Evolutionary conservation across 2,888 invertebrate genomes (phyloP), one percentile per base, ranked within the genome.

Genomic region (Sinhomidia bicolor): DNA sequence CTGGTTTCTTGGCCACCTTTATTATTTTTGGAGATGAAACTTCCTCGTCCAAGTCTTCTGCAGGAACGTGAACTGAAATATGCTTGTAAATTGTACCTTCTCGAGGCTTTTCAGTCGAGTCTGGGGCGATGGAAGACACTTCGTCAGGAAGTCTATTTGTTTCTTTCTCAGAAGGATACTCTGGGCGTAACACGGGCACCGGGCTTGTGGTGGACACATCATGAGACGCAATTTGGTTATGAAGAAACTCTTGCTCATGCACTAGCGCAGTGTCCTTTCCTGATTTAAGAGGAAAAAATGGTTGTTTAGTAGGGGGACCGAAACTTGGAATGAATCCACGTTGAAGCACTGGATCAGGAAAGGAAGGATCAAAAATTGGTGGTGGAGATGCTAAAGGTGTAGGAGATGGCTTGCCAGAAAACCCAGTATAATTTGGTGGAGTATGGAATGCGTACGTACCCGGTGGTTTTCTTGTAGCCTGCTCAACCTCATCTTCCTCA

Each of bases 41-140:
- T 9, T 88, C 85, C 3, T 85, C 85, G 0, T 89, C 85, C 12
- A 89, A 68, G n/a, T 89, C 85, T 62, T 85, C 84, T 4, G 74
- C 47, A 3, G 85, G 74, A 14, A 84, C 85, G 26, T 90, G 90
- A 6, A 90, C 88, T 14, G 84, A 89, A n/a, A 97, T 97, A 93
- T 97, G 97, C 93, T 97, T 97, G 94, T 97, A 97, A 79, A 97
- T 51, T 20, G 60, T 85, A 1, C 82, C 83, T 57, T 84, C 57
- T 68, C 20, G 12, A n/a, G 80, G 71, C 29, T 51, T 65, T 7
- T 44, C 80, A 5, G 14, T 23, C 23, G 60, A 29, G 7, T 65
- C 65, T 62, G 57, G 44, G n/a, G 57, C 23, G 44, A 14, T n/a
- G 6, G 78, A 65, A 51, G 65, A 51, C 14, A 47, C 74, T 62